phyloP scores from a whole-genome alignment of 2,888 invertebrate species.

The Caenorhabditis panamensis region DNA sequence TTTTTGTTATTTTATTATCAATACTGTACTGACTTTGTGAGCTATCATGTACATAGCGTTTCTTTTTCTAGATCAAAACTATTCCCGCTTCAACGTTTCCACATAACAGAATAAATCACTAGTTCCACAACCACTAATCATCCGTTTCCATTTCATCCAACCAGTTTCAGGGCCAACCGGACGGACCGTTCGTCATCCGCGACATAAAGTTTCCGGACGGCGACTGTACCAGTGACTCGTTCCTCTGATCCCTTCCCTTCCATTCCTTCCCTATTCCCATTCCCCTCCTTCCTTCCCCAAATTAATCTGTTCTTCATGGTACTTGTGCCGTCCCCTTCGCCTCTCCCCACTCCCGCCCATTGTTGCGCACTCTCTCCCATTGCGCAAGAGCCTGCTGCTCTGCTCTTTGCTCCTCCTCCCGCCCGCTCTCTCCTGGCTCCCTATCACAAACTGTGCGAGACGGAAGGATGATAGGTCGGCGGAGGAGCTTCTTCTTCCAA shows the following conservation, averaged over 20 bases:
- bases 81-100: too few relatives aligned
- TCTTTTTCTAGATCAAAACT: too few relatives aligned
- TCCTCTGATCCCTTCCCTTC: constrained; percentile 50
- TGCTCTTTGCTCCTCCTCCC: constrained; percentile 55
- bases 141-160: neutral
- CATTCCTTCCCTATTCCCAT: neutral
- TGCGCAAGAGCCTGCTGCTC: constrained; percentile 46
- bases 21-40: too few relatives aligned
- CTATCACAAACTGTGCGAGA: constrained; percentile 52
- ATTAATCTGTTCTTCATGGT: constrained; percentile 46
- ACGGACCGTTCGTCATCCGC: constrained; percentile 92
- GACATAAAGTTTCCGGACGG: constrained; percentile 88
- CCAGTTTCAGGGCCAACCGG: constrained; percentile 82
- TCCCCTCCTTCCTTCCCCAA: neutral
- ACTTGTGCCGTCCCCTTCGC: constrained; percentile 32
- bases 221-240: constrained; percentile 83
- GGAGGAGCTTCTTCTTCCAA: constrained; percentile 23
- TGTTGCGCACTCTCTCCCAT: constrained; percentile 46
- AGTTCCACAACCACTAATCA: neutral
- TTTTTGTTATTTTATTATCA: too few relatives aligned
- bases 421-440: neutral
- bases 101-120: neutral
- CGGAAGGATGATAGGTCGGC: constrained; percentile 43
- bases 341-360: constrained; percentile 27
- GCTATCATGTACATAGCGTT: too few relatives aligned